phyloP scores from a whole-genome alignment of 2,888 invertebrate genomes.

The Clepsis dumicolana region DNA sequence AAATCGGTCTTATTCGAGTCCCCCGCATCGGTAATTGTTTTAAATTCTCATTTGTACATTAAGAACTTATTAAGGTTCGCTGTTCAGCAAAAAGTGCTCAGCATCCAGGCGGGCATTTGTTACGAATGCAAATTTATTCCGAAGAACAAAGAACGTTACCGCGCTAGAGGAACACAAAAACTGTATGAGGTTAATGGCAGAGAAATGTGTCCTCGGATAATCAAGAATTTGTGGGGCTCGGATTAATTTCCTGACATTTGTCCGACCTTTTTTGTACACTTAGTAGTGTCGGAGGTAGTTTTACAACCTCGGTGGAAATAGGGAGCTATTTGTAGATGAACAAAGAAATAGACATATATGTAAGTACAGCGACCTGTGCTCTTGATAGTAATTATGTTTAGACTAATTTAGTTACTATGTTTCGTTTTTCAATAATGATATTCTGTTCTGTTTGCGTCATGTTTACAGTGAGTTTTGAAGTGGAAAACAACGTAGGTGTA shows the following conservation, averaged over 20 bases:
- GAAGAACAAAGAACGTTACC: slow-evolving; percentile 65
- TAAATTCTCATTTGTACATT: slow-evolving; percentile 67
- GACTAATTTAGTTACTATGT: background rate
- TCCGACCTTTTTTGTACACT: slow-evolving; percentile 56
- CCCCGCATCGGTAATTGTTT: slow-evolving; percentile 56
- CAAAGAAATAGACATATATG: background rate
- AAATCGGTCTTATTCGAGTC: slow-evolving; percentile 41
- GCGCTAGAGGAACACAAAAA: slow-evolving; percentile 69
- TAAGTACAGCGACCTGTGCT: background rate
- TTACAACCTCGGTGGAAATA: slow-evolving; percentile 32
- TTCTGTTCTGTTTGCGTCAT: too few relatives aligned
- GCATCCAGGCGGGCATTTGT: slow-evolving; percentile 68
- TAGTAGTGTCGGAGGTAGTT: slow-evolving; percentile 34
- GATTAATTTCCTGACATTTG: slow-evolving; percentile 63
- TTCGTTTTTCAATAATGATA: too few relatives aligned
- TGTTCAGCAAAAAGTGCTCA: slow-evolving; percentile 67
- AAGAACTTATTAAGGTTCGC: slow-evolving; percentile 69
- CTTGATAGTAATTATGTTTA: background rate
- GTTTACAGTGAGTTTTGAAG: too few relatives aligned
- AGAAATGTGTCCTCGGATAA: slow-evolving; percentile 68
- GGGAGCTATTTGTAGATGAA: slow-evolving; percentile 17
- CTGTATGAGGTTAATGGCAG: slow-evolving; percentile 64
- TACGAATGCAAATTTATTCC: slow-evolving; percentile 82
- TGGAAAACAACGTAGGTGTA: too few relatives aligned
- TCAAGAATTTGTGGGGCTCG: slow-evolving; percentile 62